phyloP scores from a whole-genome alignment of 23 tunicate genomes.

The Botrylloides violaceus region DNA sequence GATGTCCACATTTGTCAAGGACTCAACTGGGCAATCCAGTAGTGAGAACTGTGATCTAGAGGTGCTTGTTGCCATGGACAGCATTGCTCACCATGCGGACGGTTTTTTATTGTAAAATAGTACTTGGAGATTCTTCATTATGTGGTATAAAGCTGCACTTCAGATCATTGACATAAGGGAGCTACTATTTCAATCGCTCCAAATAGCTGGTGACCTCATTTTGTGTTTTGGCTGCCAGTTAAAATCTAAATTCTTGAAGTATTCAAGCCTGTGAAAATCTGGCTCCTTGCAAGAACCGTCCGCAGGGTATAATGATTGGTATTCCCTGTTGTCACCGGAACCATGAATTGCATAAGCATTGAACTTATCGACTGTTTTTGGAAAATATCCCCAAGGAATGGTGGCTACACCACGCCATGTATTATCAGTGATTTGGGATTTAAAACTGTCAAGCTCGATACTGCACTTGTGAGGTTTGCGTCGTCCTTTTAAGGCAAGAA shows the following conservation, averaged over 20 bases:
- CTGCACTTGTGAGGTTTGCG: slow-evolving; percentile 44
- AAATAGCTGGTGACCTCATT: background rate
- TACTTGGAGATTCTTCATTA: too few relatives aligned
- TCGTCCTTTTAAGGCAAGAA: slow-evolving; percentile 41
- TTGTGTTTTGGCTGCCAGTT: background rate
- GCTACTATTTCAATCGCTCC: background rate
- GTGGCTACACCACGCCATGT: slow-evolving; percentile 46
- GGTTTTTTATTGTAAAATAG: too few relatives aligned
- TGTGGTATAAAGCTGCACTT: too few relatives aligned
- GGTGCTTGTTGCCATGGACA: too few relatives aligned
- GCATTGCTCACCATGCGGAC: too few relatives aligned
- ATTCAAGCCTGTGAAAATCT: slow-evolving; percentile 20
- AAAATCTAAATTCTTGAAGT: background rate
- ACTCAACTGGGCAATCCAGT: too few relatives aligned
- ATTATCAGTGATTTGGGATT: background rate
- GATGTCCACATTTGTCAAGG: too few relatives aligned
- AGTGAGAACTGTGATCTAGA: too few relatives aligned
- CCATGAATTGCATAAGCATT: slow-evolving; percentile 83
- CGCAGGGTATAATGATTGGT: slow-evolving; percentile 57
- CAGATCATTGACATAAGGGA: background rate
- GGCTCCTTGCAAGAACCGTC: slow-evolving; percentile 26
- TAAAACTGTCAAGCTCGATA: slow-evolving; percentile 19
- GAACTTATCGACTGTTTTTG: slow-evolving; percentile 30
- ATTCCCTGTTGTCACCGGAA: slow-evolving; percentile 26
- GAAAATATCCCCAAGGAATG: slow-evolving; percentile 75